Evolutionary conservation across 2,888 invertebrate genomes (phyloP).

Genomic region (Zygaena filipendulae): DNA sequence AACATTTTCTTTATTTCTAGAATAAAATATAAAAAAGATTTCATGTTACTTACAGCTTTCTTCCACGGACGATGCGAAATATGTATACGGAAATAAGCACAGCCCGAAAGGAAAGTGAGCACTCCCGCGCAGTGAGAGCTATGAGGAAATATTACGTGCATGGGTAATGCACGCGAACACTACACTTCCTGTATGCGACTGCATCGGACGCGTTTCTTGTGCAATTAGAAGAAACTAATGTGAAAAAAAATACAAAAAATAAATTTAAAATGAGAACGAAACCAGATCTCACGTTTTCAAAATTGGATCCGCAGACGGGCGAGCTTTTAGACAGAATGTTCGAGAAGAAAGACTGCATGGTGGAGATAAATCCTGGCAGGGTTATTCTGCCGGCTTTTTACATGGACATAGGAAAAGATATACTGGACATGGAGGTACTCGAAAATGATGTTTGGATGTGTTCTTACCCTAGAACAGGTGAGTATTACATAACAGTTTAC

Average conservation of each 20-base stretch:
- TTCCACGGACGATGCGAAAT: too few relatives aligned
- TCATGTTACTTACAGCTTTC: too few relatives aligned
- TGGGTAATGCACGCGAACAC: slow-evolving; percentile 32
- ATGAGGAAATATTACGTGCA: slow-evolving; percentile 26
- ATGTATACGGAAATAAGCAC: too few relatives aligned
- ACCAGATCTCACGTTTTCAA: slow-evolving; percentile 60
- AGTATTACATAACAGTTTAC: too few relatives aligned
- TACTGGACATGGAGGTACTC: slow-evolving; percentile 76
- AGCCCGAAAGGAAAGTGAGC: slow-evolving; percentile 37
- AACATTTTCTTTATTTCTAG: too few relatives aligned
- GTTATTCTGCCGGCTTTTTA: slow-evolving; percentile 78
- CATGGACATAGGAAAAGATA: slow-evolving; percentile 73
- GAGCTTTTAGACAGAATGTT: slow-evolving; percentile 74
- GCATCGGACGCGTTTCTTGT: slow-evolving; percentile 17
- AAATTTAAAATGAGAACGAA: slow-evolving; percentile 41
- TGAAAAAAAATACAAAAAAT: too few relatives aligned
- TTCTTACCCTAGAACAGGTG: slow-evolving; percentile 91
- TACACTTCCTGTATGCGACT: slow-evolving; percentile 26
- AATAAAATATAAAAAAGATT: too few relatives aligned
- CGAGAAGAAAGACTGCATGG: slow-evolving; percentile 74
- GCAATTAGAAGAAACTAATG: too few relatives aligned
- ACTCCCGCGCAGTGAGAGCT: slow-evolving; percentile 30
- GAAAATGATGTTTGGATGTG: slow-evolving; percentile 87
- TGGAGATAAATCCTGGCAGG: slow-evolving; percentile 78
- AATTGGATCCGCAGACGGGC: slow-evolving; percentile 69